Evolutionary conservation across 2,888 invertebrate species (phyloP).

Genomic region (Drosophila merina): DNA sequence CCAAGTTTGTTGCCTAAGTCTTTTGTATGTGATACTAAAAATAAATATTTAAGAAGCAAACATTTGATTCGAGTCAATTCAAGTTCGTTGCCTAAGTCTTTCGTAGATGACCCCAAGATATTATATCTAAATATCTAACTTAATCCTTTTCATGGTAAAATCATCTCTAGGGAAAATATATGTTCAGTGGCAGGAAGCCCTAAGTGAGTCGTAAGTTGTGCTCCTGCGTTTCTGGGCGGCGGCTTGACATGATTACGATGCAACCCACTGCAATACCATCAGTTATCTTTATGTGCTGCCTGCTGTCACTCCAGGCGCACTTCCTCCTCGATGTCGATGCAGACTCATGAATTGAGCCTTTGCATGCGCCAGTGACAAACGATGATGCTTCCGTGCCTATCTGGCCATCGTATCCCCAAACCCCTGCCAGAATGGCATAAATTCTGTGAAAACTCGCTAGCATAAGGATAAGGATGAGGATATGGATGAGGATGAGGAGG

Average conservation of each 20-base stretch:
- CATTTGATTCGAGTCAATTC: background rate
- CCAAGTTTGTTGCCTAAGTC: constrained; percentile 73
- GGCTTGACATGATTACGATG: constrained; percentile 72
- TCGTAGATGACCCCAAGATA: constrained; percentile 52
- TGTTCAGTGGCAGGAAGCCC: constrained; percentile 17
- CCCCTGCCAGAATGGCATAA: constrained; percentile 60
- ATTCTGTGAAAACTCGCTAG: constrained; percentile 47
- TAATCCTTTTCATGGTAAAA: background rate
- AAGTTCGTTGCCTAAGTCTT: constrained; percentile 56
- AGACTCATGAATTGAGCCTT: constrained; percentile 46
- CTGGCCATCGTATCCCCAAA: constrained; percentile 33
- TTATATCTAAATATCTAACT: background rate
- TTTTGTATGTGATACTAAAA: constrained; percentile 56
- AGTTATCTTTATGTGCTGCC: constrained; percentile 56
- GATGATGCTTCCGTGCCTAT: constrained; percentile 52
- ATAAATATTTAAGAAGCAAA: background rate
- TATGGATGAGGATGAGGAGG: background rate
- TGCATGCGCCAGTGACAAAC: constrained; percentile 49
- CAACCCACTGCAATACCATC: constrained; percentile 52
- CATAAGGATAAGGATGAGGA: background rate
- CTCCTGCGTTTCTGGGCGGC: constrained; percentile 7
- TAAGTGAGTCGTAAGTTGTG: constrained; percentile 45
- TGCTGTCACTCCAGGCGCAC: constrained; percentile 51
- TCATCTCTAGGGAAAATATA: background rate
- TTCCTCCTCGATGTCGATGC: constrained; percentile 41